Evolutionary conservation across 1,140 invertebrate species (phyloP).

Genomic region (Apolygus lucorum): DNA sequence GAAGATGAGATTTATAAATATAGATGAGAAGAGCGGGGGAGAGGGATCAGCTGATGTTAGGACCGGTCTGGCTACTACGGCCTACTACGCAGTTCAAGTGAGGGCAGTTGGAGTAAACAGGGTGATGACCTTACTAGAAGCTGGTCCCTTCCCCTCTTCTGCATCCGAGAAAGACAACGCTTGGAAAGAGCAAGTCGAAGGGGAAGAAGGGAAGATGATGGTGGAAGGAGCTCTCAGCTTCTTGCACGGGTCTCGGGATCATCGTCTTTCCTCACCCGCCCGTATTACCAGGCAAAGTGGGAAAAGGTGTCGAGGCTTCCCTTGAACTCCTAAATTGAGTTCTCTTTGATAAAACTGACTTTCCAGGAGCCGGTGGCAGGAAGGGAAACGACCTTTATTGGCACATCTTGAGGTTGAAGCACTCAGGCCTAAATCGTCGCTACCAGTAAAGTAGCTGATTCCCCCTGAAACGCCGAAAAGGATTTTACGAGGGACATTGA

Average conservation of each 20-base stretch:
- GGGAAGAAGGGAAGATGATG: background rate
- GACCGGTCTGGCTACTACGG: conserved; percentile 15
- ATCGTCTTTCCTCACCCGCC: background rate
- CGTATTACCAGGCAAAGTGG: background rate
- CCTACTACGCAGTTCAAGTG: conserved; percentile 16
- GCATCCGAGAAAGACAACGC: background rate
- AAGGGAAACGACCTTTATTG: too few relatives aligned
- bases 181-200: too few relatives aligned
- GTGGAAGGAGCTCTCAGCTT: background rate
- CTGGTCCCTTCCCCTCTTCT: background rate
- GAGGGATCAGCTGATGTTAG: conserved; percentile 13
- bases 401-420: too few relatives aligned
- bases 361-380: too few relatives aligned
- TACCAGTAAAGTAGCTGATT: too few relatives aligned
- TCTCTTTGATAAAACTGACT: too few relatives aligned
- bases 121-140: conserved; percentile 8
- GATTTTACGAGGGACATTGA: too few relatives aligned
- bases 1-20: too few relatives aligned
- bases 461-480: too few relatives aligned
- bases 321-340: background rate
- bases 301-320: too few relatives aligned
- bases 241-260: background rate
- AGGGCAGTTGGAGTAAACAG: conserved; percentile 16
- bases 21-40: conserved; percentile 7
- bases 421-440: too few relatives aligned